A percentile compares a stretch with the other conserved stretches of the same genome.
These are phyloP conservation scores for Pseudorhiza aurosa DNA, from an alignment of 30 jellyfish, hydroid and myxozoan species.

Conservation along the genomic window DNA sequence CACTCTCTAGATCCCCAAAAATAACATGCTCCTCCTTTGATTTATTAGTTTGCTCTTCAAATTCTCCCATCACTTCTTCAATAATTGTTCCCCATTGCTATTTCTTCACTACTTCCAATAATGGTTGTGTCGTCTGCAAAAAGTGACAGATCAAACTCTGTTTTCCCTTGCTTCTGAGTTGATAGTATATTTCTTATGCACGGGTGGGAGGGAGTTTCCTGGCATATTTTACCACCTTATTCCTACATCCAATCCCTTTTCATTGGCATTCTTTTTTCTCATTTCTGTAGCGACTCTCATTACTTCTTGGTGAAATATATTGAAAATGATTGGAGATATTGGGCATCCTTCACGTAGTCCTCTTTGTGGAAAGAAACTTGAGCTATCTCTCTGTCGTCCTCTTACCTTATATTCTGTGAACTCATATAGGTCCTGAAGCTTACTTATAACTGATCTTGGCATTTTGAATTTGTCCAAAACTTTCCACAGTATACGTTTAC, in stretches of 20 bases:
- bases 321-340: neutral
- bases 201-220: slow-evolving; percentile 1
- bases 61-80: neutral
- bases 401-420: neutral
- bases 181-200: neutral
- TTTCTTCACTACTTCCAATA: neutral
- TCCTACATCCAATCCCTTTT: neutral
- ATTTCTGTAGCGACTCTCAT: slow-evolving; percentile 4
- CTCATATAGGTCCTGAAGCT: neutral
- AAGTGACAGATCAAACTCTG: neutral
- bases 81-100: neutral
- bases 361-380: slow-evolving; percentile 3
- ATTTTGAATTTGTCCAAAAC: neutral
- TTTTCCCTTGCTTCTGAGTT: neutral
- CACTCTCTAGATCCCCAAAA: slow-evolving; percentile 5
- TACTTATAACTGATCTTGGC: neutral
- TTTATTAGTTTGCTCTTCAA: neutral
- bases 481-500: neutral
- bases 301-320: neutral
- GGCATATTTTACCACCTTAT: neutral
- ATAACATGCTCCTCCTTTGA: neutral
- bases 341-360: neutral
- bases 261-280: neutral
- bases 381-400: neutral
- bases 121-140: neutral